Evolutionary conservation across 2,888 invertebrate genomes (phyloP), one percentile per base, ranked within the genome.

Genomic region (Choristoneura rosaceana): DNA sequence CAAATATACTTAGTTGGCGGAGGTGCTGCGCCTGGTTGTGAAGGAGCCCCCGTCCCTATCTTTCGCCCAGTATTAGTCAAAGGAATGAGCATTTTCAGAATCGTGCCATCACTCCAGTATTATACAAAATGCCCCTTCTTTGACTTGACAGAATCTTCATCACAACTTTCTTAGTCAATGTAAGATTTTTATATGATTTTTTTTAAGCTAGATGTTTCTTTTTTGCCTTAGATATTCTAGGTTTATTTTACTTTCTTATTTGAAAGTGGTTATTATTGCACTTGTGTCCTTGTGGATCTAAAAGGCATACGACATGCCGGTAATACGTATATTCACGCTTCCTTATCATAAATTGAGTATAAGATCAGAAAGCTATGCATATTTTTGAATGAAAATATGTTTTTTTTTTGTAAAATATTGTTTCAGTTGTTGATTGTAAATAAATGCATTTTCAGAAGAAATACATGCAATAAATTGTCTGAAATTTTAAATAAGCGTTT

Each of bases 211-310:
- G 91, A 92, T 90, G 90, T 92, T 92, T 93, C 90, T 92, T 89
- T 83, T 89, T 93, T 91, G 92, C 91, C 91, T 90, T 92, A 93
- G 92, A 87, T 93, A 88, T 88, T 89, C 86, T 88, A 84, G 73
- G 50, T 73, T 59, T 90, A 87, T 89, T 52, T 84, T 76, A 85
- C 93, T 93, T 93, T 93, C 92, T 86, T 91, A 91, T 93, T 90
- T 87, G 94, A 91, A 93, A 92, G 93, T 87, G 81, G 83, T 87
- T 90, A 90, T 88, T 84, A 80, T 87, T 89, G 93, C 94, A 94
- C 94, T 94, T 94, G 94, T 92, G 94, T 91, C 94, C 93, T 94
- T 94, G 94, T 94, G 94, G 94, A 94, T 92, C 89, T 88, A 88
- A 83, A 79, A 79, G 91, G 89, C 89, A 85, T 86, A 78, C 78